Evolutionary conservation across 53 echinoderm and acorn worm genomes (phyloP).

Genomic region (Patiria pectinifera): DNA sequence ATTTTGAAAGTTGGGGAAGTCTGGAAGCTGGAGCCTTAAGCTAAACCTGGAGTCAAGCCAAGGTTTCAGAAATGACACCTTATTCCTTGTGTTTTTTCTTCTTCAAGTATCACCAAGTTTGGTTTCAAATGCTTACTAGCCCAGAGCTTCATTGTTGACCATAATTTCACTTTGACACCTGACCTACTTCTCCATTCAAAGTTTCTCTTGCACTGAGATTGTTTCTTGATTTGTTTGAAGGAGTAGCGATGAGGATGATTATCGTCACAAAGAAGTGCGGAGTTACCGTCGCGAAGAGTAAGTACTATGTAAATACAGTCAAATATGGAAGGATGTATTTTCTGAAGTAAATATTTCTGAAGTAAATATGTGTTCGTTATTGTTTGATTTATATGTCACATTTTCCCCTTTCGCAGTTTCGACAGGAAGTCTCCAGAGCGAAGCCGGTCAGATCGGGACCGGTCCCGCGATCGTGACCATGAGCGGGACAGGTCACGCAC

Average conservation of each 20-base stretch:
- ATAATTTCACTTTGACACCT: too few species aligned
- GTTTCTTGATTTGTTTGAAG: slow-evolving; percentile 33
- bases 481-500: slow-evolving; percentile 57
- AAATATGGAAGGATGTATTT: too few species aligned
- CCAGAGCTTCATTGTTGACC: too few species aligned
- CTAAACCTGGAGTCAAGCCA: too few species aligned
- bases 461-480: slow-evolving; percentile 18
- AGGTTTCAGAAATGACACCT: too few species aligned
- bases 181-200: not conserved
- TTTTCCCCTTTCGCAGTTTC: slow-evolving; percentile 1
- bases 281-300: slow-evolving; percentile 63
- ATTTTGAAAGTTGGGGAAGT: too few species aligned
- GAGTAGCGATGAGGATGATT: slow-evolving; percentile 68
- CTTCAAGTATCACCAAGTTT: too few species aligned
- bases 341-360: not conserved
- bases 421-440: slow-evolving; percentile 48
- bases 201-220: not conserved
- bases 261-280: slow-evolving; percentile 66
- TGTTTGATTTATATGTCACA: not conserved
- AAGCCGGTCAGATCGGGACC: slow-evolving; percentile 37
- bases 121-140: too few species aligned
- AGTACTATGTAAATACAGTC: not conserved
- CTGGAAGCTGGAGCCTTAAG: too few species aligned
- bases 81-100: too few species aligned
- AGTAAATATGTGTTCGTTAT: not conserved